Percentiles rank a stretch among this genome's conserved stretches.
These are phyloP conservation scores for Epinephelus coioides DNA, from an alignment of 2,797 vertebrate genomes.

Conservation along the genomic window DNA sequence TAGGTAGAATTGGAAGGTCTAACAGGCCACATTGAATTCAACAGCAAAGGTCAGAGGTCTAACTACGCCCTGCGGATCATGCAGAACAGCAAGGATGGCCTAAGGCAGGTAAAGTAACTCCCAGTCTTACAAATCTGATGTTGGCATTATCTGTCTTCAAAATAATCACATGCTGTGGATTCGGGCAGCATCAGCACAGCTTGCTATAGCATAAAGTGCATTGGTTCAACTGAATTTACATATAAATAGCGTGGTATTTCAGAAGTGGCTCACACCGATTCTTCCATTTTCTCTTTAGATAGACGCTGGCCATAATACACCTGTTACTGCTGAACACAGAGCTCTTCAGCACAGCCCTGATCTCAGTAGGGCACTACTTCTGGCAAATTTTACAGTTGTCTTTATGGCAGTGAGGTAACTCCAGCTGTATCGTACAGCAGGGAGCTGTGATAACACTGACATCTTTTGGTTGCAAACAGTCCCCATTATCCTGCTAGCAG, in stretches of 20 bases:
- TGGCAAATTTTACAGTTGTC: constrained; percentile 56
- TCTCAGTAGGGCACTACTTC: constrained; percentile 46
- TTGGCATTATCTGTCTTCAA: constrained; percentile 13
- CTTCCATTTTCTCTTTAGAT: constrained; percentile 29
- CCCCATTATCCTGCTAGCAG: constrained; percentile 40
- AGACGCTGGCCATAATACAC: constrained; percentile 16
- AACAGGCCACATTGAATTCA: constrained; percentile 99
- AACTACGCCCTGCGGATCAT: constrained; percentile 97
- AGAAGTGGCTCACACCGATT: constrained; percentile 25
- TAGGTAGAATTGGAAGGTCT: constrained; percentile 99
- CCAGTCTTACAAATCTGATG: constrained; percentile 16
- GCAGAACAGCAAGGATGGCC: constrained; percentile 92
- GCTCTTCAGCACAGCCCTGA: constrained; percentile 20
- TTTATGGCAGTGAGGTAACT: constrained; percentile 57
- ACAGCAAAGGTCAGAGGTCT: constrained; percentile 98
- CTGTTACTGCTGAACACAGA: constrained; percentile 45
- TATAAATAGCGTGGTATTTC: constrained; percentile 37
- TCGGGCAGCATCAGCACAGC: constrained; percentile 2
- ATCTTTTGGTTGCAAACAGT: constrained; percentile 57
- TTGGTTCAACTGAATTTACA: constrained; percentile 35
- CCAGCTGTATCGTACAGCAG: constrained; percentile 43
- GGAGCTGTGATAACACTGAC: constrained; percentile 48
- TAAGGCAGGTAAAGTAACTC: constrained; percentile 92
- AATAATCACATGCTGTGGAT: not conserved
- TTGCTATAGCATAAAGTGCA: not conserved